Base-by-base conservation (phyloP, 2,113 vertebrate genomes). In the Spilogale gracilis region DNA sequence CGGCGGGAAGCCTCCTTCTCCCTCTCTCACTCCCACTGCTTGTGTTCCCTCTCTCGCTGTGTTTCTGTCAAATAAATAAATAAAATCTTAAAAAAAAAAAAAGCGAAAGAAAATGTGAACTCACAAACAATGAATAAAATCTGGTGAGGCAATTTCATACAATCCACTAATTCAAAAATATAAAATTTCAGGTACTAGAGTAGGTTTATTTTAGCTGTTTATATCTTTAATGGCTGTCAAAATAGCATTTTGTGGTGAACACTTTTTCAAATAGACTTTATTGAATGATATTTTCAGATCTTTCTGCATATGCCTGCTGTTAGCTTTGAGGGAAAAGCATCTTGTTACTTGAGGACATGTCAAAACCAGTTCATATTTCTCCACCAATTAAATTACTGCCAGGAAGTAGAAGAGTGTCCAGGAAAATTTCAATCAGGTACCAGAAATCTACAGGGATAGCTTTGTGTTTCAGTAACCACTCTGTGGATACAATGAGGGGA, bases 381-480 rank as follows among this genome's bases (percentile, higher is more conserved):
- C n/a, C 76, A 69, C 58, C 78, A 67, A 12, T 87, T 65, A 94
- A 74, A 94, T 48, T 92, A 54, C 71, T 95, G 69, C 89, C 86
- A 87, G 94, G 81, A 96, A 97, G 23, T 27, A 89, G 52, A 80
- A 45, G 14, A n/a, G 20, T 1, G 0, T 95, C 89, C 95, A 97
- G 93, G 97, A 97, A 98, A 91, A 84, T 93, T 93, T 89, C 96
- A 69, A 0, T 87, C 89, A 93, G 79, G 87, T 94, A 71, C 61
- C 92, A 58, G 58, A 95, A 85, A 63, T 61, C 79, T 38, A 52
- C 54, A 82, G 84, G 79, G 79, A n/a, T 84, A 45, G 21, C 27
- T 65, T 84, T 78, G 69, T 82, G 52, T 93, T 78, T 82, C 80
- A 85, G 92, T 50, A 67, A 95, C 85, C 0, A 0, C 65, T 92